Base-by-base conservation (phyloP, 64 coral and sea anemone genomes). In the Porites lutea region DNA sequence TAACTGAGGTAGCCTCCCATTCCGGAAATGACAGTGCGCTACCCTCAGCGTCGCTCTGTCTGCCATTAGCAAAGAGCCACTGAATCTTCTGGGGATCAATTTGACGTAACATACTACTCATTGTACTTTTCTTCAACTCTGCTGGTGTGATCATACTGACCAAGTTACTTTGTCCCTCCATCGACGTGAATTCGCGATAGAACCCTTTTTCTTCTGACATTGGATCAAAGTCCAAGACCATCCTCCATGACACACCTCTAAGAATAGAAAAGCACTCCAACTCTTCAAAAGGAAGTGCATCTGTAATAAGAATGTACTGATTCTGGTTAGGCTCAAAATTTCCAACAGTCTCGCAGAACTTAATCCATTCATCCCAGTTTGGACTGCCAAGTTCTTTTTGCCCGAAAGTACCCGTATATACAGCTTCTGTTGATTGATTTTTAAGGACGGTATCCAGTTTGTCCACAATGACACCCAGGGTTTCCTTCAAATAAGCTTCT, bases 1-100 rank as follows among this genome's bases (percentile, higher is more conserved):
- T 96, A 0, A 96, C 86, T 2, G 90, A 93, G 2, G 74, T 89
- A 12, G 4, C 78, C 53, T 96, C 90, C 95, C 95, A 96, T 19
- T 93, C 76, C 0, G 61, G 5, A 74, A 96, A 86, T 19, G 6
- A 13, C 46, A 66, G 87, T 2, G 50, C 61, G 48, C 71, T 75
- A 60, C 75, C 95, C 20, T 74, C 71, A 0, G 86, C 62, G 53
- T 96, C 95, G 18, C 86, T 86, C 10, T 75, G 47, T 47, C 95
- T 89, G 9, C 95, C 95, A 79, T 96, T 96, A 1, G 93, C 95
- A 86, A 96, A 96, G 7, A 96, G 2, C 95, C 95, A 96, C 12
- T 92, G 72, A 8, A 59, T 86, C 23, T 96, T 96, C 0, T 78
- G 46, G 6, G 72, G 74, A 82, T 96, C 95, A 2, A 96, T 80